Evolutionary conservation across 2,888 invertebrate species (phyloP), one percentile per base, ranked within the genome.

Genomic region (Drosophila conformis): DNA sequence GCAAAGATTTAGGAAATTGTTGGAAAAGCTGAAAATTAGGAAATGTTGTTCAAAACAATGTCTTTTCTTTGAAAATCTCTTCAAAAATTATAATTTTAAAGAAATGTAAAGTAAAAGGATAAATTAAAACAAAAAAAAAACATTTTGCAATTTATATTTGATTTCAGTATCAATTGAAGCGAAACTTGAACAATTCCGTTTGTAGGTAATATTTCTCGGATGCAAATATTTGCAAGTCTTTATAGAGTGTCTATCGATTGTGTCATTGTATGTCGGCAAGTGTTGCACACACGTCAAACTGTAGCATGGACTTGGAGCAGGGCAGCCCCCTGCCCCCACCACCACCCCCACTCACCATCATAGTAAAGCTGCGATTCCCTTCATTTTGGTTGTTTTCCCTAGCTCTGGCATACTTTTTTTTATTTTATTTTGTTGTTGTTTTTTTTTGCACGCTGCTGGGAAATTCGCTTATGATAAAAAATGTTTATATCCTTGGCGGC

Each of bases 401-500:
- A 31, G 53, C 63, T 61, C 56, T 73, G 78, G 62, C 78, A 73
- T 60, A 77, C 63, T 48, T 73, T 60, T 70, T 53, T 42, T 53
- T 46, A 36, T 60, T 61, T 58, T 57, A n/a, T 42, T 38, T 65
- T 54, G 21, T 31, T 53, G 31, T 58, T 52, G 36, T 60, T 64
- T 66, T 27, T 73, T 79, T 74, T 74, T 66, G 79, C 79, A 70
- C 52, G 62, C 70, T 78, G 69, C 64, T 67, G 70, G 67, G 71
- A 89, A 89, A 87, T 84, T 81, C 81, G 84, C 80, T 89, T 89
- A 87, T 84, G 84, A 86, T 89, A 90, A 90, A 90, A 89, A 90
- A 88, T 89, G 82, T 90, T 91, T 91, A 90, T 90, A 91, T 91
- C 84, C 85, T 88, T 89, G 87, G 76, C 80, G 82, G 82, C 70